Base-by-base conservation (phyloP, 2,113 vertebrate species). In the Psittacara wagleri region DNA sequence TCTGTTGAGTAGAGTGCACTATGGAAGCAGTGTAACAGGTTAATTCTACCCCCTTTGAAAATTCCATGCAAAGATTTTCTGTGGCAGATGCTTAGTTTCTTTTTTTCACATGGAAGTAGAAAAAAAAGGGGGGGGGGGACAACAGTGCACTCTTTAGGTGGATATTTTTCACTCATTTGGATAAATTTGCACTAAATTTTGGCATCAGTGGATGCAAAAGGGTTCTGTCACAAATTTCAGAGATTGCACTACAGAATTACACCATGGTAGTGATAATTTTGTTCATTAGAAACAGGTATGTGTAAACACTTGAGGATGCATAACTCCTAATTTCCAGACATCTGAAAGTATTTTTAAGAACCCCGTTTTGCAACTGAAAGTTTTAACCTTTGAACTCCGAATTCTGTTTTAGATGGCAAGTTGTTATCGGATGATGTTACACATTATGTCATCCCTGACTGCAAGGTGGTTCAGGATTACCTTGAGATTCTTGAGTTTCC, bases 381-480 rank as follows among this genome's bases (percentile, higher is more conserved):
- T 88, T 92, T 93, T 62, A 96, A 81, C 24, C 29, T 88, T 94
- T 90, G 75, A 49, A 43, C 86, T 95, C 87, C 84, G 61, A 80
- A 64, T 97, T 96, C 11, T 94, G 28, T 95, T 92, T 88, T 92
- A 99, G 99, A 98, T 86, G 99, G 98, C 11, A 99, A 99, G 41
- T 93, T 99, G 81, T 92, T 99, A 52, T 98, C 99, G 0, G 97
- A 95, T 33, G 99, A 99, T 25, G 96, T 99, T 84, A 99, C 99
- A 8, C 99, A 99, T 97, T 99, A 99, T 10, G 96, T 99, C 83
- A 98, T 99, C 29, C 99, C 99, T 0, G 99, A 99, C 84, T 99
- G 98, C 62, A 98, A 98, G 9, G 98, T 99, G 66, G 98, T 99
- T 79, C 98, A 98, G 14, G 98, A 99, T 97, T 99, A 98, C 95